These are phyloP conservation scores for Saccostrea echinata DNA, from an alignment of 1,140 invertebrate genomes.

Conservation along the genomic window DNA sequence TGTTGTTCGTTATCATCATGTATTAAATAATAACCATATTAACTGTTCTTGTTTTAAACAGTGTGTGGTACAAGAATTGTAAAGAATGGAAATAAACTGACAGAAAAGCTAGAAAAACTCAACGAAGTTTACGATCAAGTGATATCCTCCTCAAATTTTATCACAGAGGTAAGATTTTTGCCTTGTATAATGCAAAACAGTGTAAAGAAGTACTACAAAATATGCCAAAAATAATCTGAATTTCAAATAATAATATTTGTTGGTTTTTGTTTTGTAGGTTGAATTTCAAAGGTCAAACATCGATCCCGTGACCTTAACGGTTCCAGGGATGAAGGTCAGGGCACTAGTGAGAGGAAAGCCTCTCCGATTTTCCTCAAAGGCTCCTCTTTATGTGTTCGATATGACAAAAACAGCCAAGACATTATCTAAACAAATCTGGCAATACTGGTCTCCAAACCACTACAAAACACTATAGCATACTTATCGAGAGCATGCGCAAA, in stretches of 20 bases:
- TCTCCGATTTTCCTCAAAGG: not conserved
- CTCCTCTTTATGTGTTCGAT: not conserved
- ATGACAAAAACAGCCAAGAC: conserved; percentile 5
- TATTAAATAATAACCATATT: too few species aligned
- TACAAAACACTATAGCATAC: not conserved
- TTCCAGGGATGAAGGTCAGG: not conserved
- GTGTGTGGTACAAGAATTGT: conserved; percentile 11
- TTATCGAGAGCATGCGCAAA: not conserved
- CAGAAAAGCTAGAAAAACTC: not conserved
- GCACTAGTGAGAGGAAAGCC: not conserved
- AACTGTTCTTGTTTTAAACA: not conserved
- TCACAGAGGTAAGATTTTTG: not conserved
- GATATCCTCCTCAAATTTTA: conserved; percentile 9
- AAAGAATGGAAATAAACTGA: conserved; percentile 4
- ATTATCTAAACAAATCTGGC: conserved; percentile 15
- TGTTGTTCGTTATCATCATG: too few species aligned
- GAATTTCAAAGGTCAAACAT: not conserved
- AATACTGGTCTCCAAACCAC: conserved; percentile 3
- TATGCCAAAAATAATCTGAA: too few species aligned
- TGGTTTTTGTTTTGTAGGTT: not conserved
- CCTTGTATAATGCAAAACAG: too few species aligned
- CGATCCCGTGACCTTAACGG: not conserved
- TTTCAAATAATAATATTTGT: too few species aligned
- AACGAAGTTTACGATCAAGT: conserved; percentile 19
- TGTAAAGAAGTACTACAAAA: too few species aligned